Conservation (phyloP, 2,888 invertebrate species). For the Lepidonotus clava region DNA sequence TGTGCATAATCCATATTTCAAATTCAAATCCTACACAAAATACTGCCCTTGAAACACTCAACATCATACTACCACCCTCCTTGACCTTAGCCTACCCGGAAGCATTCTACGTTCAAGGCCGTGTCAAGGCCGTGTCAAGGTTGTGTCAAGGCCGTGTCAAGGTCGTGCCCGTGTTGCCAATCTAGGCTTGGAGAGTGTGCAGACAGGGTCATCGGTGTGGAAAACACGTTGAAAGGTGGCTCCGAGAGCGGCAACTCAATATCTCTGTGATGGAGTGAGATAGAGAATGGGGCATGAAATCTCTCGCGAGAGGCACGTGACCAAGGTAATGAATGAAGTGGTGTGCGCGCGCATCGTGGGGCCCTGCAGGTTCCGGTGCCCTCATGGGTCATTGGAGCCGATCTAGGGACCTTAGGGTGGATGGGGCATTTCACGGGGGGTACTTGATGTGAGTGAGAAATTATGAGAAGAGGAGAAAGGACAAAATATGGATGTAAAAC, state of each 20-base stretch:
- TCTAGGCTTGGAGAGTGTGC: no score
- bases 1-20: no score
- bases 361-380: background rate
- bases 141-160: background rate
- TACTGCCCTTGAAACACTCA: no score
- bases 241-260: background rate
- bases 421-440: no score
- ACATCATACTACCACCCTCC: no score
- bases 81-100: background rate
- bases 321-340: background rate
- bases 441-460: no score
- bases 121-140: background rate
- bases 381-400: background rate
- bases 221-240: background rate
- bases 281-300: background rate
- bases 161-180: background rate
- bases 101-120: background rate
- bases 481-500: no score
- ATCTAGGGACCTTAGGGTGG: background rate
- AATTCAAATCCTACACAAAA: no score
- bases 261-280: constrained; percentile 8
- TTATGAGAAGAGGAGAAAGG: no score
- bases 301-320: background rate
- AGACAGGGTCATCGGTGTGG: background rate
- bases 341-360: background rate